Percentiles rank a stretch among this genome's conserved stretches.
These are phyloP conservation scores for Stichodactyla mertensii DNA, from an alignment of 64 coral and sea anemone species.

Conservation along the genomic window DNA sequence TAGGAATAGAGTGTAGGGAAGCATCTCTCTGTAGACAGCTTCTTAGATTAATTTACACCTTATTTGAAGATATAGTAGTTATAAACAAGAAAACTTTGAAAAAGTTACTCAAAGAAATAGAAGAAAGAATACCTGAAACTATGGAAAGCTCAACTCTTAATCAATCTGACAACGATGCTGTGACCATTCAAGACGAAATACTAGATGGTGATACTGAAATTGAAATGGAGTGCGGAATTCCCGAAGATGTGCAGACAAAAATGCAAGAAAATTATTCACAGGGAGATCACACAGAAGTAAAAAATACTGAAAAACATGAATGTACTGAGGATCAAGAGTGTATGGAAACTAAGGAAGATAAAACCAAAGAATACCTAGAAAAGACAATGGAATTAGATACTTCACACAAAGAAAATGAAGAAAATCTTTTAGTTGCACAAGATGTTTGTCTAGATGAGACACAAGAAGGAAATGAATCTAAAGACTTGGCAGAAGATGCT, in stretches of 20 bases:
- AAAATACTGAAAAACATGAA: background rate
- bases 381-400: background rate
- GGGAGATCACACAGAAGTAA: background rate
- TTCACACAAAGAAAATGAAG: background rate
- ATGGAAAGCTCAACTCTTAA: background rate
- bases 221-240: background rate
- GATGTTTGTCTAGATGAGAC: background rate
- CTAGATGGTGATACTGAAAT: background rate
- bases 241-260: background rate
- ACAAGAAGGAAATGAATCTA: background rate
- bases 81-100: background rate
- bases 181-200: background rate
- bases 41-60: background rate
- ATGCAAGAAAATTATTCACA: background rate
- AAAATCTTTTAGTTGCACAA: background rate
- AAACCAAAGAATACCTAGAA: background rate
- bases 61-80: background rate
- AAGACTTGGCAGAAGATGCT: background rate
- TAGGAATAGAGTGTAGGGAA: background rate
- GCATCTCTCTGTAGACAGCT: background rate
- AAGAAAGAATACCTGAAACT: background rate
- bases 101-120: background rate
- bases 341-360: background rate
- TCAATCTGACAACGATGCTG: background rate
- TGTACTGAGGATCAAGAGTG: background rate